Percentiles rank a stretch among this genome's conserved stretches.
Conservation (phyloP, 2,797 vertebrate species). For the Anabas testudineus region DNA sequence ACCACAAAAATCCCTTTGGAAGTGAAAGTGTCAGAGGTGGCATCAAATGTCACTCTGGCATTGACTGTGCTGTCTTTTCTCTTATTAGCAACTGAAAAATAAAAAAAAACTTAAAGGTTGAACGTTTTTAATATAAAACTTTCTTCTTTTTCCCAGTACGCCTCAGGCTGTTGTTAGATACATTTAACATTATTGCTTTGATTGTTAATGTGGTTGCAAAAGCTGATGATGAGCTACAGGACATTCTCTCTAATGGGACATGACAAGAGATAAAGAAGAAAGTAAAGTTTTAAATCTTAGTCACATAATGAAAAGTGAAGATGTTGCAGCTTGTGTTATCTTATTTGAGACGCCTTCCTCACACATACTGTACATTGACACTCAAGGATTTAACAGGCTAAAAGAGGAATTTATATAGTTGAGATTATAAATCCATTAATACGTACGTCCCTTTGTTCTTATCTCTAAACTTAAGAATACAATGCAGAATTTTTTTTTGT, state of each 20-base stretch:
- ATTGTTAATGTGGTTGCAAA: too few relatives aligned
- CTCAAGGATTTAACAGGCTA: background rate
- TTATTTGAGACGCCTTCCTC: background rate
- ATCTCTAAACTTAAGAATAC: slow-evolving; percentile 6
- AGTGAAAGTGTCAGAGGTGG: background rate
- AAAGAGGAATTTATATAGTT: slow-evolving; percentile 6
- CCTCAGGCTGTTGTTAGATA: background rate
- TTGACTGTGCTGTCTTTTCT: background rate
- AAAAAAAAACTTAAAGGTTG: background rate
- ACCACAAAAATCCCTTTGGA: background rate
- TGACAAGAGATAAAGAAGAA: background rate
- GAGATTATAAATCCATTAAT: slow-evolving; percentile 21
- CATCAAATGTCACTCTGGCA: background rate
- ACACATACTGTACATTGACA: background rate
- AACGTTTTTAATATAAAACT: background rate
- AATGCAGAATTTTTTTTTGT: too few relatives aligned
- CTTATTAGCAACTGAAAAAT: background rate
- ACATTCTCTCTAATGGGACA: background rate
- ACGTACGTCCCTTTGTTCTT: background rate
- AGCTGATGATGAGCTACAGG: background rate
- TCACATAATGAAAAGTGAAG: background rate
- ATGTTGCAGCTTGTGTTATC: background rate
- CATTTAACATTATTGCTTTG: too few relatives aligned
- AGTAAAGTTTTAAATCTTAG: background rate
- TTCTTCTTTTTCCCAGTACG: too few relatives aligned